Conservation (phyloP, 1,140 invertebrate genomes). For the Dendroctonus ponderosae region DNA sequence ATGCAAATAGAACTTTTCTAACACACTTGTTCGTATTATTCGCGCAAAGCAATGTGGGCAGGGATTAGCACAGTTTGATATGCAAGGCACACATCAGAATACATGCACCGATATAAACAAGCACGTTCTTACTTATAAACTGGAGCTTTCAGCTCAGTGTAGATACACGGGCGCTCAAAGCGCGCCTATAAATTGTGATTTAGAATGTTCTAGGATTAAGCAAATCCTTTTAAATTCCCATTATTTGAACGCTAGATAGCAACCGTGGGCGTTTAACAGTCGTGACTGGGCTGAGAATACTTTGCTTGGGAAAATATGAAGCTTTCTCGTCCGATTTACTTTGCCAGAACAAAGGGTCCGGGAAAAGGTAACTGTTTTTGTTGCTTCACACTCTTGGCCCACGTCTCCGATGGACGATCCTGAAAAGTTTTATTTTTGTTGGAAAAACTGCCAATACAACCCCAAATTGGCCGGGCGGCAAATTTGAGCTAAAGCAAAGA, state of each 20-base stretch:
- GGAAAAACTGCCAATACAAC: too few species aligned
- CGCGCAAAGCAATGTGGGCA: too few species aligned
- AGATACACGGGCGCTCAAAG: background rate
- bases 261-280: background rate
- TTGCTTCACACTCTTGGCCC: background rate
- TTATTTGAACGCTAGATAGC: background rate
- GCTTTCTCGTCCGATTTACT: background rate
- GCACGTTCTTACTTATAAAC: constrained; percentile 6
- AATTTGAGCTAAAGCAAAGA: too few species aligned
- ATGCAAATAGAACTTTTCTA: too few species aligned
- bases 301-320: background rate
- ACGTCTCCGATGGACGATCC: background rate
- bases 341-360: background rate
- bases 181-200: constrained; percentile 4
- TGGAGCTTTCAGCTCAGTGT: background rate
- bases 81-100: background rate
- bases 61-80: too few species aligned
- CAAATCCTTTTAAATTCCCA: constrained; percentile 2
- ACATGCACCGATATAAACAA: background rate
- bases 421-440: too few species aligned
- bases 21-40: too few species aligned
- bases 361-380: background rate
- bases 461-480: too few species aligned
- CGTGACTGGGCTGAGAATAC: too few species aligned
- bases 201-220: constrained; percentile 7